Evolutionary conservation across 2,888 invertebrate genomes (phyloP), one percentile per base, ranked within the genome.

Genomic region (Monopis laevigella): DNA sequence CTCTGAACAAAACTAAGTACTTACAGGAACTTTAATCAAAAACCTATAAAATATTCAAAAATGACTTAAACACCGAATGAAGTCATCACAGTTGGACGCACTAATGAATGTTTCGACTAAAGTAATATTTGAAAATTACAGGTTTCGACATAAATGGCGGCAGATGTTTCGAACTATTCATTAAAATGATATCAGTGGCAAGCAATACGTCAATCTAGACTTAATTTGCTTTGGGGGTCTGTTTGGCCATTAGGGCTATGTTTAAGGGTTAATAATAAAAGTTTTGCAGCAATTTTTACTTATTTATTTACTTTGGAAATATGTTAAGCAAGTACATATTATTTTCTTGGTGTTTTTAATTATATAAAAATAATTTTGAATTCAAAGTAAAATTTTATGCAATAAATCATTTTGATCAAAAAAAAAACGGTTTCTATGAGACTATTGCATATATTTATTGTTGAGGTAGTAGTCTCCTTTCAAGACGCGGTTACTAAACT

Each of bases 61-160:
- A 32, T 17, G 17, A 16, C 2, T 3, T 14, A 3, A 17, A 32
- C 10, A n/a, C n/a, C n/a, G 14, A 17, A 32, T 32, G 14, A 17
- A 32, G 32, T 17, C 10, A 17, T 32, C 32, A 32, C 14, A 32
- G 17, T 32, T 32, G 14, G 17, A 32, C 32, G 17, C 32, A 17
- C 32, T 32, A 32, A 32, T 32, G 28, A n/a, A 28, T 40, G 41
- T 24, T 34, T 19, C 21, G 2, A 21, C 14, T 41, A 46, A 42
- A 45, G 47, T 48, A 49, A 53, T 54, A 51, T 51, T 51, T 40
- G 36, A 46, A 21, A 39, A 39, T 27, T 17, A 39, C 27, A 14
- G 39, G 27, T 27, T 39, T 13, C 5, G 29, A 13, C 36, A n/a
- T 36, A 18, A 36, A 18, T 36, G 18, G 39, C 6, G 17, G 10